Percentiles rank a stretch among this genome's conserved stretches.
These are phyloP conservation scores for Drosophila helvetica DNA, from an alignment of 2,888 invertebrate genomes.

Conservation along the genomic window DNA sequence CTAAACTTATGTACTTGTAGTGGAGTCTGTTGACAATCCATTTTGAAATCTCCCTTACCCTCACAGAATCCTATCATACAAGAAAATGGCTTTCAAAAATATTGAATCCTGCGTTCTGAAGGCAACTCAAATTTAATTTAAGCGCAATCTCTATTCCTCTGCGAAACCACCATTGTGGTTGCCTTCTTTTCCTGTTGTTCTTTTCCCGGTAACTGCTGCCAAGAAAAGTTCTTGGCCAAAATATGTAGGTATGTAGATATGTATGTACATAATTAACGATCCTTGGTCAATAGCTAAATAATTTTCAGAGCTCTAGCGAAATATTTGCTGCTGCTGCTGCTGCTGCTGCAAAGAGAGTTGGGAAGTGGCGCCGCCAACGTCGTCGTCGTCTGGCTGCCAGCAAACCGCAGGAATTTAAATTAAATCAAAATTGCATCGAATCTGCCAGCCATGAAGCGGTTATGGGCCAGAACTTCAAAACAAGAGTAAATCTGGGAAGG, in stretches of 20 bases:
- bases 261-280: conserved; percentile 35
- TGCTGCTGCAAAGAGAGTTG: conserved; percentile 30
- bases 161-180: conserved; percentile 14
- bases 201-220: conserved; percentile 22
- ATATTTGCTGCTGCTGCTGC: conserved; percentile 46
- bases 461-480: background rate
- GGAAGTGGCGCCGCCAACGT: conserved; percentile 6
- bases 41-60: conserved; percentile 21
- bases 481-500: background rate
- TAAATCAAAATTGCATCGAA: conserved; percentile 50
- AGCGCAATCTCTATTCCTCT: conserved; percentile 7
- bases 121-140: conserved; percentile 28
- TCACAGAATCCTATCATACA: background rate
- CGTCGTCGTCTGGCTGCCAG: conserved; percentile 24
- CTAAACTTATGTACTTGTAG: conserved; percentile 38
- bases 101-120: conserved; percentile 10
- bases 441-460: conserved; percentile 5
- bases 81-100: conserved; percentile 13
- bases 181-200: conserved; percentile 1
- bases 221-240: conserved; percentile 35
- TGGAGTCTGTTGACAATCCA: conserved; percentile 36
- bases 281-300: conserved; percentile 45
- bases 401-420: conserved; percentile 62
- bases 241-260: background rate
- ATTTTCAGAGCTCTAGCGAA: conserved; percentile 39